Evolutionary conservation across 2,888 invertebrate species (phyloP), one percentile per base, ranked within the genome.

Genomic region (Lacanobia wlatinum): DNA sequence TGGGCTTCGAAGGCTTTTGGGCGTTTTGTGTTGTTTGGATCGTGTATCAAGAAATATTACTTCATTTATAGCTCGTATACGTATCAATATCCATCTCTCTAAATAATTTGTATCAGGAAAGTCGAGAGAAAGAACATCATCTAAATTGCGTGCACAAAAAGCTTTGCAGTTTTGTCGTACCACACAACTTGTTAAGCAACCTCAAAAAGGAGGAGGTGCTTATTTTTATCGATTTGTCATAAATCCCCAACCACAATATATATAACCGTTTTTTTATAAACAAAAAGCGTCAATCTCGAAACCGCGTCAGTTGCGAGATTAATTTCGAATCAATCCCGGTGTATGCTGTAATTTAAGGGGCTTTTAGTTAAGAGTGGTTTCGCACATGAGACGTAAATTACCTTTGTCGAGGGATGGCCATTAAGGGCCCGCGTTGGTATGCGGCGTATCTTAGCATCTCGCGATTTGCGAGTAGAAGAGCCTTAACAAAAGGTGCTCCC

Each of bases 361-460:
- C 94, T 95, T 95, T 95, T 95, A 95, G 95, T 94, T 93, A 94
- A 94, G 92, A 94, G 94, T 93, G 93, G 94, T 93, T 95, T 94
- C 93, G 95, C 95, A 95, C 94, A 94, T 94, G 93, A 93, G 93
- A 95, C 94, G 94, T 96, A 96, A 96, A 95, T 96, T 95, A 94
- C 93, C 91, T 92, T 87, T 86, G 92, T 90, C 92, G 89, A 91
- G 93, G 93, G 93, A 92, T 92, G 92, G 93, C 94, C 93, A 94
- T 95, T 96, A 95, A 92, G 91, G 93, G 88, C 85, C 91, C 91
- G 92, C 92, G 91, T 94, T 87, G 94, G 95, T 91, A 93, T 93
- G 94, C 94, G 88, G 89, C 94, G 91, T 95, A 96, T 96, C 96
- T 93, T 85, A 89, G 87, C 91, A 95, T 95, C 95, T 95, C 87